These are phyloP conservation scores for Desmophyllum pertusum DNA, from an alignment of 92 coral and sea anemone genomes.

Conservation along the genomic window DNA sequence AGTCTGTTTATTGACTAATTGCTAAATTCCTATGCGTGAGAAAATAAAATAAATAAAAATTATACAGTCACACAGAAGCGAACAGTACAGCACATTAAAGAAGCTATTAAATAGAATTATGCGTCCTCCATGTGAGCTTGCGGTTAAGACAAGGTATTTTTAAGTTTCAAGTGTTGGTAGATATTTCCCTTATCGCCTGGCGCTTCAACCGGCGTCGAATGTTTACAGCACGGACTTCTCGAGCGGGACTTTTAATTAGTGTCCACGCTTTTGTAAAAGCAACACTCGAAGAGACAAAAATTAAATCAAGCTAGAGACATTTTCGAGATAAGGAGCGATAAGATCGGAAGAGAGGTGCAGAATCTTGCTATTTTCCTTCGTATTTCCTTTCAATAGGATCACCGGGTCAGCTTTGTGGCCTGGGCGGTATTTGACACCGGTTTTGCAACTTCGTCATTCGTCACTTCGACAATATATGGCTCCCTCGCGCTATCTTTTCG, in stretches of 20 bases:
- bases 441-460: conserved; percentile 30
- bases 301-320: conserved; percentile 65
- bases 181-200: conserved; percentile 18
- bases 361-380: conserved; percentile 20
- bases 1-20: conserved; percentile 13
- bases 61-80: neutral
- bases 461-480: conserved; percentile 19
- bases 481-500: conserved; percentile 5
- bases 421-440: conserved; percentile 20
- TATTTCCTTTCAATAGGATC: conserved; percentile 36
- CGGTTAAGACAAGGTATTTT: conserved; percentile 1
- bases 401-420: conserved; percentile 23
- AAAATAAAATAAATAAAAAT: conserved; percentile 10
- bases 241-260: conserved; percentile 55
- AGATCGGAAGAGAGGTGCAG: conserved; percentile 34
- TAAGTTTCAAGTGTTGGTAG: neutral
- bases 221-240: conserved; percentile 24
- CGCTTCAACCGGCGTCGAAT: neutral
- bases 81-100: neutral
- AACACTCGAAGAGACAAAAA: conserved; percentile 69
- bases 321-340: conserved; percentile 44
- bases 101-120: too few species aligned
- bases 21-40: conserved; percentile 6
- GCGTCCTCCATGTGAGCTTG: neutral
- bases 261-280: conserved; percentile 57